Evolutionary conservation across 2,888 invertebrate species (phyloP).

Genomic region (Eristalis tenax): DNA sequence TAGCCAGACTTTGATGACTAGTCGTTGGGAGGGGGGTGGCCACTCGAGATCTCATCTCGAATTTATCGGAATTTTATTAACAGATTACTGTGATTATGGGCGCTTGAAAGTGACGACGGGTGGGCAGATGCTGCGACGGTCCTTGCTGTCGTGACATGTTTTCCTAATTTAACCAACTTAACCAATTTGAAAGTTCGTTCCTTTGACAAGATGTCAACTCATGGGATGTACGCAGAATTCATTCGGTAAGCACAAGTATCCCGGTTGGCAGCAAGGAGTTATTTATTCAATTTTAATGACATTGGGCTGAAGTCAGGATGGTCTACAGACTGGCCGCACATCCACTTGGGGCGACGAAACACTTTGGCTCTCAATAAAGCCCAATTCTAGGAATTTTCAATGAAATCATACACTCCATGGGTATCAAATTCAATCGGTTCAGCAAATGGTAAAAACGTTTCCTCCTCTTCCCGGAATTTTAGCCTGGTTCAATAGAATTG

Average conservation of each 20-base stretch:
- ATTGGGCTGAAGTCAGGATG: background rate
- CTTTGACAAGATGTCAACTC: background rate
- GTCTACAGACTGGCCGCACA: no score
- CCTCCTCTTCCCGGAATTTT: no score
- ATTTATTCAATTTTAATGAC: background rate
- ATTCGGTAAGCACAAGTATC: no score
- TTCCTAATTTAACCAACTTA: conserved; percentile 9
- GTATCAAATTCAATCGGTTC: no score
- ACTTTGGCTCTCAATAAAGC: background rate
- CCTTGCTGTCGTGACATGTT: conserved; percentile 26
- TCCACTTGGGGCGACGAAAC: background rate
- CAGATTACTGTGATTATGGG: conserved; percentile 41
- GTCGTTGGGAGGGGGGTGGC: background rate
- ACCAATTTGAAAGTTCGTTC: conserved; percentile 18
- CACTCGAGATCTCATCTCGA: conserved; percentile 19
- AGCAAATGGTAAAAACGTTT: no score
- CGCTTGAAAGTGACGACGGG: background rate
- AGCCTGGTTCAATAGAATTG: no score
- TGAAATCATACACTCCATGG: no score
- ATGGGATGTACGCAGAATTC: background rate
- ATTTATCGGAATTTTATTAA: conserved; percentile 45
- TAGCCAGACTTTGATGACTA: background rate
- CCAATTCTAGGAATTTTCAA: no score
- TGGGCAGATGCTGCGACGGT: background rate
- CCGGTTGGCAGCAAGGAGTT: background rate